These are phyloP conservation scores for Phalacrocorax carbo DNA, from an alignment of 2,113 vertebrate species.

Conservation along the genomic window DNA sequence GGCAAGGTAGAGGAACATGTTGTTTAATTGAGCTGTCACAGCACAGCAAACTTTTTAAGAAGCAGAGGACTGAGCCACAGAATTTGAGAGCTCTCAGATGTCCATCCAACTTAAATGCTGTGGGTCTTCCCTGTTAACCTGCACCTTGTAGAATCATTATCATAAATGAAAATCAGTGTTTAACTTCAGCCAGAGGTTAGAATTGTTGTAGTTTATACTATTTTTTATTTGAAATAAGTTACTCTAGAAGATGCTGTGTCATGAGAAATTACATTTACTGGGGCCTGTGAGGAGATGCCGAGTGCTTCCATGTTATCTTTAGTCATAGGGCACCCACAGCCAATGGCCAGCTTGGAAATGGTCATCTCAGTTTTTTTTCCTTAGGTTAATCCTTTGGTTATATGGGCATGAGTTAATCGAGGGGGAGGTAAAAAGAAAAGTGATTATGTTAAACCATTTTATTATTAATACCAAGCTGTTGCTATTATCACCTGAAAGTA, in stretches of 20 bases:
- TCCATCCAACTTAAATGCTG: neutral
- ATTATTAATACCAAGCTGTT: neutral
- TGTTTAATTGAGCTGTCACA: neutral
- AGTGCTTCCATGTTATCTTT: neutral
- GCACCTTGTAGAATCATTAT: neutral
- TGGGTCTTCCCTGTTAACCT: neutral
- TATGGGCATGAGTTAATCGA: neutral
- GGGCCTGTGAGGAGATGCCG: neutral
- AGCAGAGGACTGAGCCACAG: neutral
- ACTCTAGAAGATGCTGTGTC: fast-evolving
- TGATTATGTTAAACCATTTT: neutral
- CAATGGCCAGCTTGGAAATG: neutral
- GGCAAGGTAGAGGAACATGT: neutral
- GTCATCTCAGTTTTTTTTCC: too few species aligned
- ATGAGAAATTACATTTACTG: neutral
- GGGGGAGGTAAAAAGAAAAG: neutral
- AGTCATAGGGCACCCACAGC: neutral
- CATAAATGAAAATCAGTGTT: neutral
- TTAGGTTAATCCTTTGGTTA: neutral
- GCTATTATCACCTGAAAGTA: neutral
- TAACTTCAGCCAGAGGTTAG: neutral
- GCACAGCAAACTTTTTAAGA: neutral
- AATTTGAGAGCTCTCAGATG: neutral
- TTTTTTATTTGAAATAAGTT: neutral
- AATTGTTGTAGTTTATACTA: neutral